Evolutionary conservation across 2,113 vertebrate genomes (phyloP).

Genomic region (Rallus limicola): DNA sequence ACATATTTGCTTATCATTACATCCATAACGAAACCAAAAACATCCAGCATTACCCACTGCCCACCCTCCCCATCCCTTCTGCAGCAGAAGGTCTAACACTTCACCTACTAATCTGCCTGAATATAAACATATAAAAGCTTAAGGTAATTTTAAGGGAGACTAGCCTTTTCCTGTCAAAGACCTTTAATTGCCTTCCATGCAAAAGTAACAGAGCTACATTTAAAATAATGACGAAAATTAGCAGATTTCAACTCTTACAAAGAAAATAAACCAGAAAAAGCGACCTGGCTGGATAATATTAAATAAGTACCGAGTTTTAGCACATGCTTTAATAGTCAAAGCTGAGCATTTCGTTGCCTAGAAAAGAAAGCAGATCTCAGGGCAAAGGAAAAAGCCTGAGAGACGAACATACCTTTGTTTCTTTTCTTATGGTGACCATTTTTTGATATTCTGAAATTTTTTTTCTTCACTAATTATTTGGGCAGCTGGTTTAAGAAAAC

Average conservation of each 20-base stretch:
- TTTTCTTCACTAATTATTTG: neutral
- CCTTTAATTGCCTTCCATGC: neutral
- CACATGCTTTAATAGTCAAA: neutral
- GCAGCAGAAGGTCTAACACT: neutral
- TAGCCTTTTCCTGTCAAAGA: neutral
- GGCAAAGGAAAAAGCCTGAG: neutral
- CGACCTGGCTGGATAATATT: neutral
- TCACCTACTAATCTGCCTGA: neutral
- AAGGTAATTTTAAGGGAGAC: neutral
- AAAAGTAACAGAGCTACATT: neutral
- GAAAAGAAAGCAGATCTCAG: neutral
- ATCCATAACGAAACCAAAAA: neutral
- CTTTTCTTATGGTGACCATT: neutral
- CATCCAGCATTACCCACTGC: neutral
- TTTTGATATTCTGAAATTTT: neutral
- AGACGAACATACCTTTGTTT: neutral
- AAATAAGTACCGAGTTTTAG: neutral
- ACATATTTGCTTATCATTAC: neutral
- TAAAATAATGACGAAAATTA: neutral
- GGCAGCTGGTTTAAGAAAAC: neutral
- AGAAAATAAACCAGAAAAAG: neutral
- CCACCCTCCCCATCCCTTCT: neutral
- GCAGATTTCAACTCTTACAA: neutral
- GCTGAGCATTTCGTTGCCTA: neutral
- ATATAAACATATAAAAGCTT: neutral